phyloP scores from a whole-genome alignment of 2,888 invertebrate species.

The Eugnorisma glareosa region DNA sequence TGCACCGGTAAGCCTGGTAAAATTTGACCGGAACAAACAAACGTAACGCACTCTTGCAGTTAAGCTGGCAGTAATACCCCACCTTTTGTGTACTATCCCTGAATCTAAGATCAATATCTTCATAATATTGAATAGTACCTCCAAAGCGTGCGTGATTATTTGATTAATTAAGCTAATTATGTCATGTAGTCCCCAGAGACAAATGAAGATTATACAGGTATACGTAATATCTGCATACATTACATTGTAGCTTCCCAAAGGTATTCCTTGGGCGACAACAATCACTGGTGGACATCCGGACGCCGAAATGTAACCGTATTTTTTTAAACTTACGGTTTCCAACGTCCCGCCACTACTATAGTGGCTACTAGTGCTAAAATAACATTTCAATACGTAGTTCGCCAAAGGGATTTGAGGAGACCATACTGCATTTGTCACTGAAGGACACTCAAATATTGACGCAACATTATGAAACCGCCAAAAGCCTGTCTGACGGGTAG shows the following conservation, averaged over 20 bases:
- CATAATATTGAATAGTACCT: not conserved
- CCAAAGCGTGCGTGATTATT: conserved; percentile 21
- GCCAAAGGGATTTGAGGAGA: not conserved
- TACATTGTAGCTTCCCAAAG: conserved; percentile 11
- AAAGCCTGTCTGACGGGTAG: not conserved
- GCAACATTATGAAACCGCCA: not conserved
- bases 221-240: conserved; percentile 29
- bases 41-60: not conserved
- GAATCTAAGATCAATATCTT: not conserved
- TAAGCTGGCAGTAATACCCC: not conserved
- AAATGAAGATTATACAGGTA: conserved; percentile 10
- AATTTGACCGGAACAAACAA: not conserved
- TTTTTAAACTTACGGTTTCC: conserved; percentile 4
- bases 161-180: conserved; percentile 46
- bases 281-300: not conserved
- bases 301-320: conserved; percentile 11
- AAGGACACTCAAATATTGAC: not conserved
- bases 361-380: not conserved
- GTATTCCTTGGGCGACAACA: conserved; percentile 16
- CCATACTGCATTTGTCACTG: not conserved
- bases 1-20: not conserved
- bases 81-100: not conserved
- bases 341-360: not conserved
- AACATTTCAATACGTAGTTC: conserved; percentile 7
- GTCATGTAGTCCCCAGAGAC: conserved; percentile 29